Percentiles rank a stretch among this genome's conserved stretches.
phyloP scores from a whole-genome alignment of 2,113 vertebrate genomes.

The Seriola rivoliana region DNA sequence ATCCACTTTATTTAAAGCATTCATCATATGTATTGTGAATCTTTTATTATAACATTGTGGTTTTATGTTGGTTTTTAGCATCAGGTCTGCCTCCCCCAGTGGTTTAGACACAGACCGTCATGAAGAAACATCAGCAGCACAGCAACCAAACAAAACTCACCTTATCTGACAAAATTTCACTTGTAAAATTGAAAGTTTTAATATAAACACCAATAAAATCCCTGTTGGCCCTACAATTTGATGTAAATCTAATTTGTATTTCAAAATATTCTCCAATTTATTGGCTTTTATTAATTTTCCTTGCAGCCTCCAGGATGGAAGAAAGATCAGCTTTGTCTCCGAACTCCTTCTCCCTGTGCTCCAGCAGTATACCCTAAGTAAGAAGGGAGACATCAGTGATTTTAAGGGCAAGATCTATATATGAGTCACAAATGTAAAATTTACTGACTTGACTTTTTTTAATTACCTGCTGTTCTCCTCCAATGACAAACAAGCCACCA shows the following conservation, averaged over 20 bases:
- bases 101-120: slow-evolving; percentile 37
- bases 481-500: neutral
- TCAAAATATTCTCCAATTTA: neutral
- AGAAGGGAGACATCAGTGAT: neutral
- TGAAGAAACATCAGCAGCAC: neutral
- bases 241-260: neutral
- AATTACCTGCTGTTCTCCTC: neutral
- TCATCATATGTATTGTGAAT: neutral
- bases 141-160: neutral
- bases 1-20: neutral
- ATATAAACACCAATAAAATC: neutral
- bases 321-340: neutral
- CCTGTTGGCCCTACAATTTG: too few species aligned
- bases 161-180: neutral
- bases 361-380: neutral
- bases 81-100: slow-evolving; percentile 7
- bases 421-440: too few species aligned
- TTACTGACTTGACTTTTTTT: neutral
- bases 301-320: neutral
- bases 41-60: neutral
- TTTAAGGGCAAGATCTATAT: neutral
- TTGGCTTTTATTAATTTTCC: neutral
- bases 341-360: neutral
- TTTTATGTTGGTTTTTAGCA: slow-evolving; percentile 12
- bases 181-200: neutral